A percentile compares a stretch with the other conserved stretches of the same genome.
Conservation (phyloP, 2,888 invertebrate species). For the Agriopis leucophaearia region DNA sequence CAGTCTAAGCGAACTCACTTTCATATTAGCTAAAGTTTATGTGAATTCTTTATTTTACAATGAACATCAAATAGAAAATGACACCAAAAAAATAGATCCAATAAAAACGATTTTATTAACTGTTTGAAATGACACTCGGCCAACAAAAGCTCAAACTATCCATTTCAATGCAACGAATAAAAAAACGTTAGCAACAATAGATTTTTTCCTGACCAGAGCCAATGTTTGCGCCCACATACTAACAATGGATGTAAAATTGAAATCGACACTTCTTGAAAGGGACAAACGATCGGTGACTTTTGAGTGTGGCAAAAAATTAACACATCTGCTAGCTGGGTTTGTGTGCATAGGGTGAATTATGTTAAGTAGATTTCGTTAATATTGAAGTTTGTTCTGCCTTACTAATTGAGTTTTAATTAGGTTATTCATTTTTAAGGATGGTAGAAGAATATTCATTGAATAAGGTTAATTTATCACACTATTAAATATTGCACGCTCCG, state of each 20-base stretch:
- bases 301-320: constrained; percentile 27
- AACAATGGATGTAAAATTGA: constrained; percentile 42
- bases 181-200: constrained; percentile 11
- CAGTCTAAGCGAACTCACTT: no score
- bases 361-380: no score
- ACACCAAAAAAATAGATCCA: constrained; percentile 4
- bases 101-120: constrained; percentile 13
- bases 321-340: constrained; percentile 35
- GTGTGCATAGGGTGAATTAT: neutral
- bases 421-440: no score
- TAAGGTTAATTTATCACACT: no score
- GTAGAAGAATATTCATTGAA: no score
- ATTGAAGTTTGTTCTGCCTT: no score
- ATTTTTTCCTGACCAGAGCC: constrained; percentile 35
- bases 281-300: constrained; percentile 31
- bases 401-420: no score
- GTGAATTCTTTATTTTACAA: neutral
- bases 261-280: constrained; percentile 43
- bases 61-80: constrained; percentile 6
- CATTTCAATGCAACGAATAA: constrained; percentile 12
- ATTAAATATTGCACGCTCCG: no score
- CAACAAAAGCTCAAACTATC: constrained; percentile 16
- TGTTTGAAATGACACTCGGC: neutral
- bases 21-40: no score
- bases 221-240: constrained; percentile 42